phyloP scores from a whole-genome alignment of 2,113 vertebrate genomes.

The Nipponia nippon region DNA sequence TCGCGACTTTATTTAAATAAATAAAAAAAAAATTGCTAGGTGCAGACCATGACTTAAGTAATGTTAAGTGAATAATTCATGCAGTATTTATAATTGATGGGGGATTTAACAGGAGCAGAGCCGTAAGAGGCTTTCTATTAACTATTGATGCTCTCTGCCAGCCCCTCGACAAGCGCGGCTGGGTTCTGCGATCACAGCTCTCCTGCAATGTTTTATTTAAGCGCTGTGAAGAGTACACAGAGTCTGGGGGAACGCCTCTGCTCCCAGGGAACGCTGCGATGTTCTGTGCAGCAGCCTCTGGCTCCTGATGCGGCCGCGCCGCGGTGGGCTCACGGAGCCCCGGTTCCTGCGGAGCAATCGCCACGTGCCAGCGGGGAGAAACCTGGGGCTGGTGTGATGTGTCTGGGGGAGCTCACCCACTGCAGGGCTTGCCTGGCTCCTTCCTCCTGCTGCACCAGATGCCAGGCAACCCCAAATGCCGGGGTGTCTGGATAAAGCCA shows the following conservation, averaged over 20 bases:
- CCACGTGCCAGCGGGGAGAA: fast-evolving
- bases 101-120: conserved; percentile 63
- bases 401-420: neutral
- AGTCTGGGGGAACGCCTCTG: neutral
- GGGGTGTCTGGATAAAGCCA: neutral
- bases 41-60: conserved; percentile 46
- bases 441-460: neutral
- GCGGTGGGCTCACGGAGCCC: neutral
- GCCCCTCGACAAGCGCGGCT: neutral
- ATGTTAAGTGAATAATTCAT: conserved; percentile 70
- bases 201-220: conserved; percentile 59
- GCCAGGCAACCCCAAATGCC: neutral
- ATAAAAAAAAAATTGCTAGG: neutral
- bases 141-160: conserved; percentile 66
- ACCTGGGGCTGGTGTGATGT: neutral
- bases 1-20: neutral
- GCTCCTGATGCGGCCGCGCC: neutral
- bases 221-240: conserved; percentile 44
- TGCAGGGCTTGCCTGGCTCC: neutral
- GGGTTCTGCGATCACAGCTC: conserved; percentile 39
- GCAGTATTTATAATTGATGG: conserved; percentile 69
- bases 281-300: neutral
- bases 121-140: conserved; percentile 65
- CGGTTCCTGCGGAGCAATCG: fast-evolving
- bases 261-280: neutral